Evolutionary conservation across 2,888 invertebrate species (phyloP), one percentile per base, ranked within the genome.

Genomic region (Philonicus albiceps): DNA sequence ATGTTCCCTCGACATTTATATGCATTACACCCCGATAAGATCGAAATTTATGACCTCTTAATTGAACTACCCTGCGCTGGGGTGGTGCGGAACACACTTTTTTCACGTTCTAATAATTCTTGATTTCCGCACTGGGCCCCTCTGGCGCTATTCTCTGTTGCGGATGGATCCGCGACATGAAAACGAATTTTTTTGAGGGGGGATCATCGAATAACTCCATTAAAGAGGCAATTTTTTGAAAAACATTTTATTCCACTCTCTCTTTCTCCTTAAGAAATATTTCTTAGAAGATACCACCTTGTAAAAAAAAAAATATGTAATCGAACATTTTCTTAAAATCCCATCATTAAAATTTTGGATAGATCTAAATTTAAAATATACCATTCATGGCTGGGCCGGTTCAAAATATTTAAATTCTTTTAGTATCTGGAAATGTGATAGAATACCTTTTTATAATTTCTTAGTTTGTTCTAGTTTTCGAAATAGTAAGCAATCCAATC

Each of bases 1-100:
- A 86, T 86, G 86, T 80, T 86, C 72, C 78, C 80, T 86, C 37
- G 72, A 86, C 78, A 86, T 86, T 86, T 86, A 80, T 86, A 86
- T 86, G 86, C 86, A 86, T 86, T 86, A 86, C 78, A 86, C 78
- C 78, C 64, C n/a, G 86, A 86, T 86, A 86, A 86, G 86, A 86
- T 86, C 86, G 30, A 80, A 86, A 86, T 86, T 86, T 86, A 86
- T 64, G 72, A 80, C 72, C 86, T 86, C 78, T 78, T 86, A 86
- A 86, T 86, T 86, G 86, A 86, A 86, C 84, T 84, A 49, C 84
- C 84, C 37, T 73, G 40, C 40, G 84, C 30, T 84, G 55, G 84
- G 73, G 84, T 84, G 84, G 84, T 73, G 84, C 73, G 84, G 84
- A 84, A 73, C 84, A 84, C 73, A 73, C 84, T 84, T 84, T 84